Percentiles rank a stretch among this genome's conserved stretches.
Conservation (phyloP, 2,797 vertebrate genomes). For the Neolamprologus multifasciatus region DNA sequence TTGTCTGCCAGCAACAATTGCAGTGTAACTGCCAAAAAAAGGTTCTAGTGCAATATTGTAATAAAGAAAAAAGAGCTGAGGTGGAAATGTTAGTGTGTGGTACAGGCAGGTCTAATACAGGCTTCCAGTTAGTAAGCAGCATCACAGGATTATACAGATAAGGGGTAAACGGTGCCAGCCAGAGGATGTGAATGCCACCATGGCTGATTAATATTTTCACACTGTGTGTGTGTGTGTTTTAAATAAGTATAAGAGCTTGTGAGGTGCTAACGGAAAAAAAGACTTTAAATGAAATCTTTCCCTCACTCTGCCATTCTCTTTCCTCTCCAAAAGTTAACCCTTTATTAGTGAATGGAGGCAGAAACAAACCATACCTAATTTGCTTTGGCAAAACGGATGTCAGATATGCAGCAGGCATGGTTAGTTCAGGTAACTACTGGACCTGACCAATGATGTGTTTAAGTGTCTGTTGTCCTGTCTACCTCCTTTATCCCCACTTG, state of each 20-base stretch:
- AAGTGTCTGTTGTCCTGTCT: background rate
- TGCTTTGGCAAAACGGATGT: background rate
- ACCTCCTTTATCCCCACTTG: background rate
- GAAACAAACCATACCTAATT: background rate
- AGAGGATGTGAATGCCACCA: background rate
- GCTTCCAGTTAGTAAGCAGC: slow-evolving; percentile 5
- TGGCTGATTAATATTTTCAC: background rate
- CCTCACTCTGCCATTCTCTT: background rate
- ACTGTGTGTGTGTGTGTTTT: background rate
- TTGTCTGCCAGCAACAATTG: slow-evolving; percentile 16
- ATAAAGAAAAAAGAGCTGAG: background rate
- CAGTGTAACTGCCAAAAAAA: slow-evolving; percentile 15
- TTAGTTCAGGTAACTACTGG: background rate
- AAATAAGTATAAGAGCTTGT: background rate
- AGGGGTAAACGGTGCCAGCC: background rate
- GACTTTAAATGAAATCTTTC: background rate
- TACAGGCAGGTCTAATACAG: background rate
- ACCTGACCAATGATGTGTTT: background rate
- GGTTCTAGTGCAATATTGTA: slow-evolving; percentile 18
- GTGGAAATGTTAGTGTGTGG: slow-evolving; percentile 25
- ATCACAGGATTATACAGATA: background rate
- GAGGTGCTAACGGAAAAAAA: background rate
- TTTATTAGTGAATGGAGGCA: background rate
- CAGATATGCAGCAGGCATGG: background rate
- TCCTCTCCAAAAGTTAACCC: background rate